Percentiles rank a stretch among this genome's conserved stretches.
phyloP scores from a whole-genome alignment of 2,888 invertebrate species.

The Xestia xanthographa region DNA sequence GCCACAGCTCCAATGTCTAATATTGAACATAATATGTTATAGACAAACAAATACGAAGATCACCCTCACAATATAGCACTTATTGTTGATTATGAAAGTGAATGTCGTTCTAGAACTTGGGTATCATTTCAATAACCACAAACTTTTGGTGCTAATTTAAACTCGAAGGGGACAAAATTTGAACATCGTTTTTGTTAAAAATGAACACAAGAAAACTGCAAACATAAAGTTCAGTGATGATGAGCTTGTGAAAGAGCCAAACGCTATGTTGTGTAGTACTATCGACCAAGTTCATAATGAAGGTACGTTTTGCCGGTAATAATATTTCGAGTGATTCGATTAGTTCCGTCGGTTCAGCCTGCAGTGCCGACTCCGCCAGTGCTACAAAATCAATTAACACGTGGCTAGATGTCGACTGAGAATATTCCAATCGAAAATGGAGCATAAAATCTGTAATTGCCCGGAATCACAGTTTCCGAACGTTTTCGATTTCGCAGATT shows the following conservation, averaged over 20 bases:
- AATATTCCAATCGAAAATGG: conserved; percentile 69
- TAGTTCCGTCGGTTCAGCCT: conserved; percentile 28
- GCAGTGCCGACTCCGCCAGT: conserved; percentile 33
- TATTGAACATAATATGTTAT: conserved; percentile 41
- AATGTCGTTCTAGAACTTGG: conserved; percentile 34
- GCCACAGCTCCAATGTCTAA: conserved; percentile 37
- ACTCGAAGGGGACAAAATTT: neutral
- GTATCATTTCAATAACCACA: conserved; percentile 11
- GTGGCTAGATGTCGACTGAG: conserved; percentile 57
- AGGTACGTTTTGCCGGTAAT: conserved; percentile 15
- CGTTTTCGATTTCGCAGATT: conserved; percentile 81
- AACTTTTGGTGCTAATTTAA: neutral
- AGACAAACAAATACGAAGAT: conserved; percentile 46
- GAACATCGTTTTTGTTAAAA: neutral
- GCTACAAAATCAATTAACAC: conserved; percentile 58
- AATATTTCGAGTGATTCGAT: conserved; percentile 38
- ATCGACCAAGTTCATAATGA: conserved; percentile 2
- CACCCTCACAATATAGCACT: conserved; percentile 32
- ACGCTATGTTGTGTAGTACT: neutral
- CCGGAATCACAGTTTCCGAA: conserved; percentile 77
- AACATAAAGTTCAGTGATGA: neutral
- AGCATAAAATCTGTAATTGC: conserved; percentile 75
- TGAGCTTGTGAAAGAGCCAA: neutral
- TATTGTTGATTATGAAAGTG: conserved; percentile 47
- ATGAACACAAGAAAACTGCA: neutral